Evolutionary conservation across 2,113 vertebrate genomes (phyloP).

Genomic region (Garra rufa): DNA sequence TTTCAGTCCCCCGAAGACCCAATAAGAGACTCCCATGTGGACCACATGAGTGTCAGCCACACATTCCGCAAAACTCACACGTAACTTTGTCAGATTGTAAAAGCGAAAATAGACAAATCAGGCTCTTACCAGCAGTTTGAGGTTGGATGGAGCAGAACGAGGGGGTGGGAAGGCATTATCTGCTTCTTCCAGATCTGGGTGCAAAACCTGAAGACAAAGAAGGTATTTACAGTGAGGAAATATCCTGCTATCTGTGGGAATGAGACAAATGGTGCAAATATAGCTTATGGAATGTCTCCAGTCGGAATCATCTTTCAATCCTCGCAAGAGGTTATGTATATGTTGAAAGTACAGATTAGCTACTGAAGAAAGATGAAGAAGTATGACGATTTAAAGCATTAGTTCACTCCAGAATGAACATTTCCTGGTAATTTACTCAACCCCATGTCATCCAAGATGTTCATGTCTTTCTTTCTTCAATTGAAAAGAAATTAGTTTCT

Average conservation of each 20-base stretch:
- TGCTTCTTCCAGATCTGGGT: conserved; percentile 96
- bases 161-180: conserved; percentile 96
- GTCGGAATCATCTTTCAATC: background rate
- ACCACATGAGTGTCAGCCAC: background rate
- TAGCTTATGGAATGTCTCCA: conserved; percentile 2
- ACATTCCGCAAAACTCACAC: background rate
- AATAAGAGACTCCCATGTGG: conserved; percentile 37
- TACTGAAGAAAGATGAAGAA: background rate
- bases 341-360: conserved; percentile 5
- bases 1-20: conserved; percentile 10
- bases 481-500: no score
- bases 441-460: no score
- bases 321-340: background rate
- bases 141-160: conserved; percentile 89
- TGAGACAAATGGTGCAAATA: background rate
- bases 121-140: conserved; percentile 92
- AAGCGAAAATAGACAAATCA: background rate
- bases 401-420: no score
- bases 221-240: conserved; percentile 26
- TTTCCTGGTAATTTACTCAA: no score
- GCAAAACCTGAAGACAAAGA: conserved; percentile 82
- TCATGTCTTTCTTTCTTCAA: no score
- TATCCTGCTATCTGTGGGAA: conserved; percentile 13
- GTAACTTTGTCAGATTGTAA: background rate
- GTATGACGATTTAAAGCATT: background rate